Evolutionary conservation across 2,888 invertebrate species (phyloP).

Genomic region (Heliconius aoede): DNA sequence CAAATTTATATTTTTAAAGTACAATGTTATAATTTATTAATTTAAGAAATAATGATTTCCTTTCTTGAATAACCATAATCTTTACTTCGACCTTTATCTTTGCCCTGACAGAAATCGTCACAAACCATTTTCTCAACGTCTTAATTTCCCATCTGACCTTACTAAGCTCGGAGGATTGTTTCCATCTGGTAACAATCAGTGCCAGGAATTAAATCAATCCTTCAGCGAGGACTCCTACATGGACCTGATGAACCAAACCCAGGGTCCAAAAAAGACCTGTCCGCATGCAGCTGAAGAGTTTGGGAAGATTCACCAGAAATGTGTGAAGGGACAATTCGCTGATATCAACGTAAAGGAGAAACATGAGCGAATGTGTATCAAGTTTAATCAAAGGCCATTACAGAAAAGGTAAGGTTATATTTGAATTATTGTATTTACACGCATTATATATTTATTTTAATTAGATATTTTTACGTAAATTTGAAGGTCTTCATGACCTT

Average conservation of each 20-base stretch:
- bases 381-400: constrained; percentile 79
- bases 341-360: constrained; percentile 63
- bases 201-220: constrained; percentile 78
- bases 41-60: constrained; percentile 3
- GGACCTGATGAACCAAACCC: constrained; percentile 71
- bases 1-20: background rate
- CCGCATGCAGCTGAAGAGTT: constrained; percentile 79
- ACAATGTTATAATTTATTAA: background rate
- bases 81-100: constrained; percentile 60
- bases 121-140: constrained; percentile 83
- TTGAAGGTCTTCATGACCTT: background rate
- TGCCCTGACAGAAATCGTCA: constrained; percentile 79
- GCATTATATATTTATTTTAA: too few relatives aligned
- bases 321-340: constrained; percentile 72
- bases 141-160: constrained; percentile 80
- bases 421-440: background rate
- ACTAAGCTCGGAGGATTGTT: constrained; percentile 79
- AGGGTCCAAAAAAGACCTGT: constrained; percentile 68
- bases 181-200: constrained; percentile 78
- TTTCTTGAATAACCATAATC: constrained; percentile 18
- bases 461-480: too few relatives aligned
- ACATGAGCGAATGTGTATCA: constrained; percentile 80
- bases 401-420: constrained; percentile 70
- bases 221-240: constrained; percentile 80
- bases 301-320: constrained; percentile 80